Percentiles rank a stretch among this genome's conserved stretches.
Conservation (phyloP, 2,888 invertebrate genomes). For the Mimachlamys varia region DNA sequence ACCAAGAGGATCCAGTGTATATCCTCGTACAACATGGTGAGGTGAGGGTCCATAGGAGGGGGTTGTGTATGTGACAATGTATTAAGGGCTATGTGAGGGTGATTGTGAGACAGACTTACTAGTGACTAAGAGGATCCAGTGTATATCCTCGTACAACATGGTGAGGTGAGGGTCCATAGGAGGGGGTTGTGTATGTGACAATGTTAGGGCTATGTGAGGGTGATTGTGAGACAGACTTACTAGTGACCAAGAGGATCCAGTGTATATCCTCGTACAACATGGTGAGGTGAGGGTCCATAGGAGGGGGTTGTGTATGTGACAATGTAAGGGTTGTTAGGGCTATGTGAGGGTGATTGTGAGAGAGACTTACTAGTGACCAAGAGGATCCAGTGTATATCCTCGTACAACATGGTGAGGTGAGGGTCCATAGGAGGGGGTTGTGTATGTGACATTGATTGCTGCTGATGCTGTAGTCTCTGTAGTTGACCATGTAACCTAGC, state of each 20-base stretch:
- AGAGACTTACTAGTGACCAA: slow-evolving; percentile 84
- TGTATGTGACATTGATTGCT: slow-evolving; percentile 55
- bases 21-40: slow-evolving; percentile 91
- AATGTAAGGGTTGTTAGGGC: not conserved
- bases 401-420: slow-evolving; percentile 87
- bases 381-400: slow-evolving; percentile 95
- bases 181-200: slow-evolving; percentile 54
- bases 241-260: slow-evolving; percentile 91
- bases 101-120: slow-evolving; percentile 70
- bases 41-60: slow-evolving; percentile 66
- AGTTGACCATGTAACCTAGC: slow-evolving; percentile 83
- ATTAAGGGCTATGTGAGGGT: slow-evolving; percentile 41
- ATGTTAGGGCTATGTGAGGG: not conserved
- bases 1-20: slow-evolving; percentile 94
- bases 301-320: slow-evolving; percentile 57
- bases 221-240: slow-evolving; percentile 66
- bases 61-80: slow-evolving; percentile 40
- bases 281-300: slow-evolving; percentile 80
- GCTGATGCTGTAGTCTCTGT: slow-evolving; percentile 78
- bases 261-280: slow-evolving; percentile 88
- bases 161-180: slow-evolving; percentile 76
- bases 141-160: slow-evolving; percentile 91
- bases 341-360: not conserved
- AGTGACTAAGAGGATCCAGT: slow-evolving; percentile 88
- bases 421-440: slow-evolving; percentile 66